A percentile compares a stretch with the other conserved stretches of the same genome.
Evolutionary conservation across 2,797 vertebrate species (phyloP).

Genomic region (Serranus cabrilla): DNA sequence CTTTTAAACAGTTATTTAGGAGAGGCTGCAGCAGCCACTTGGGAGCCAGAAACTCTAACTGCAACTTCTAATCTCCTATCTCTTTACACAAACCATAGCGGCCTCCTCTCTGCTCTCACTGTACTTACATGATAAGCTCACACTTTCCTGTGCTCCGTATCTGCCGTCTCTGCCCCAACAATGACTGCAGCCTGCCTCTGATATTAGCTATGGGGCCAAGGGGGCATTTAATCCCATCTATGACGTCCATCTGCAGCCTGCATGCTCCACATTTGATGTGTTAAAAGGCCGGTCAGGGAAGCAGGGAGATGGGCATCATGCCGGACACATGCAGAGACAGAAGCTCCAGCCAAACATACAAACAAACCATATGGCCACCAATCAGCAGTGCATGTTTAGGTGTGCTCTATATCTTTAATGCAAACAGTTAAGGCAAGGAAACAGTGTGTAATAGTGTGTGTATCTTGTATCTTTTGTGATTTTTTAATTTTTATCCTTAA

Average conservation of each 20-base stretch:
- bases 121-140: slow-evolving; percentile 74
- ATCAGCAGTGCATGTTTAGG: slow-evolving; percentile 8
- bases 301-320: slow-evolving; percentile 32
- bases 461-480: too few species aligned
- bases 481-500: too few species aligned
- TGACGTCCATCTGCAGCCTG: slow-evolving; percentile 65
- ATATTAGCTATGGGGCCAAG: slow-evolving; percentile 72
- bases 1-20: slow-evolving; percentile 34
- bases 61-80: slow-evolving; percentile 70
- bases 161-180: slow-evolving; percentile 52
- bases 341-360: slow-evolving; percentile 39
- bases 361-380: slow-evolving; percentile 38
- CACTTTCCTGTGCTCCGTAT: slow-evolving; percentile 56
- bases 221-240: slow-evolving; percentile 70
- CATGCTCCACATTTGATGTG: slow-evolving; percentile 57
- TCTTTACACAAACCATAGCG: slow-evolving; percentile 52
- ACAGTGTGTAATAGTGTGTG: too few species aligned
- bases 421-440: neutral
- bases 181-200: slow-evolving; percentile 61
- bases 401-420: neutral
- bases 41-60: slow-evolving; percentile 52
- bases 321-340: slow-evolving; percentile 41
- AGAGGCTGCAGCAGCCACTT: slow-evolving; percentile 28
- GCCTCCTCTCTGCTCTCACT: slow-evolving; percentile 47
- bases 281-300: slow-evolving; percentile 52